These are phyloP conservation scores for Synergus gifuensis DNA, from an alignment of 2,888 invertebrate species.

Conservation along the genomic window DNA sequence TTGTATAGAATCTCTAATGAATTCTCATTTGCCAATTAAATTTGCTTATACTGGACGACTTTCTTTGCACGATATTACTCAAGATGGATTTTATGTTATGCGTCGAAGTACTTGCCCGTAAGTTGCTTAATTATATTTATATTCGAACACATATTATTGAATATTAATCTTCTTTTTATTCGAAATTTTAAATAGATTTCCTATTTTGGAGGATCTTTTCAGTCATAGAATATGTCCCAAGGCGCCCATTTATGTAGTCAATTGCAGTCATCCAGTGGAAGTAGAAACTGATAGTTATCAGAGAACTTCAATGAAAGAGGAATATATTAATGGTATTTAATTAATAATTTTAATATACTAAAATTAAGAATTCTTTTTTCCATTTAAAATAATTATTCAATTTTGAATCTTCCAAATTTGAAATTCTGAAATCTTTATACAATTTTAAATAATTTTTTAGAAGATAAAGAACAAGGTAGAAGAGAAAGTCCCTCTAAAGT, in stretches of 20 bases:
- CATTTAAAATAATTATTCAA: no score
- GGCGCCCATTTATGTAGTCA: conserved; percentile 69
- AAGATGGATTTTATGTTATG: conserved; percentile 74
- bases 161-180: neutral
- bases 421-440: neutral
- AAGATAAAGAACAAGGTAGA: neutral
- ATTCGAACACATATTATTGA: no score
- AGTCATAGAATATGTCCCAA: conserved; percentile 66
- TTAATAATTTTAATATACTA: neutral
- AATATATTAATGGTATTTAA: neutral
- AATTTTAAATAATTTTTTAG: neutral
- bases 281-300: conserved; percentile 24
- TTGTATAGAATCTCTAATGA: conserved; percentile 81
- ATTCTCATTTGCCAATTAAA: conserved; percentile 82
- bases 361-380: neutral
- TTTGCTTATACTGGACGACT: conserved; percentile 82
- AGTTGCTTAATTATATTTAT: conserved; percentile 44
- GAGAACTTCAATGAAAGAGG: neutral
- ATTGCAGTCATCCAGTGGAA: conserved; percentile 54
- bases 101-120: conserved; percentile 67
- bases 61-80: conserved; percentile 81
- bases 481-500: neutral
- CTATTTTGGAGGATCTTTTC: conserved; percentile 69
- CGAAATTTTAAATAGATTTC: conserved; percentile 61
- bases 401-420: no score